Percentiles rank a stretch among this genome's conserved stretches.
phyloP scores from a whole-genome alignment of 2,113 vertebrate species.

The Gadus macrocephalus region DNA sequence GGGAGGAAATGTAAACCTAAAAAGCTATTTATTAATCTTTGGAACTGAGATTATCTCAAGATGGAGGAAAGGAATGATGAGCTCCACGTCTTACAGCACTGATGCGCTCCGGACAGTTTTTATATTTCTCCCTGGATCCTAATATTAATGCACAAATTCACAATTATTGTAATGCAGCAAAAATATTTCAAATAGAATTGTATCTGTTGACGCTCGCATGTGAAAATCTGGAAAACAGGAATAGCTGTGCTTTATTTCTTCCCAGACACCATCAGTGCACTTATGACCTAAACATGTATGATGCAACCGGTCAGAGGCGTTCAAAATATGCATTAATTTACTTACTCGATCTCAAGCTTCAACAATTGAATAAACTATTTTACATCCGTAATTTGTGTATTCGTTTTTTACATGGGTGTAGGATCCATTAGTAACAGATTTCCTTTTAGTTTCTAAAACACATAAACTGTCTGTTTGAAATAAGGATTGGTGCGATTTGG shows the following conservation, averaged over 20 bases:
- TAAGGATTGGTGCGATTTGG: too few species aligned
- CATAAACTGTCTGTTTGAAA: too few species aligned
- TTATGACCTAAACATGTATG: too few species aligned
- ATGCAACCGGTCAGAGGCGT: neutral
- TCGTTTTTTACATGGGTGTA: neutral
- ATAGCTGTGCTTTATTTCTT: neutral
- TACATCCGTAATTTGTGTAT: slow-evolving; percentile 27
- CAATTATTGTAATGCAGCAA: neutral
- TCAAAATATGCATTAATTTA: slow-evolving; percentile 7
- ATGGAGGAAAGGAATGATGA: slow-evolving; percentile 44
- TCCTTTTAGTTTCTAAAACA: neutral
- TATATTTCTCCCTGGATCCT: too few species aligned
- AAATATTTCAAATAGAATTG: neutral
- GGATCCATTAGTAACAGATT: neutral
- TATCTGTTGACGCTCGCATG: too few species aligned
- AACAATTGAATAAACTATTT: slow-evolving; percentile 46
- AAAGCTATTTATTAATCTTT: too few species aligned
- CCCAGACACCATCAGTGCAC: too few species aligned
- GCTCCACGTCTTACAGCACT: slow-evolving; percentile 65
- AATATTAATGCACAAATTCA: too few species aligned
- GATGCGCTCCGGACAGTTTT: slow-evolving; percentile 7
- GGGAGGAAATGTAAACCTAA: too few species aligned
- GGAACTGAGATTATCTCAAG: slow-evolving; percentile 14
- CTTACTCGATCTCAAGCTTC: slow-evolving; percentile 11
- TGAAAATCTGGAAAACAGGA: slow-evolving; percentile 7